phyloP scores from a whole-genome alignment of 2,113 vertebrate species.

The Pterocles burchelli region DNA sequence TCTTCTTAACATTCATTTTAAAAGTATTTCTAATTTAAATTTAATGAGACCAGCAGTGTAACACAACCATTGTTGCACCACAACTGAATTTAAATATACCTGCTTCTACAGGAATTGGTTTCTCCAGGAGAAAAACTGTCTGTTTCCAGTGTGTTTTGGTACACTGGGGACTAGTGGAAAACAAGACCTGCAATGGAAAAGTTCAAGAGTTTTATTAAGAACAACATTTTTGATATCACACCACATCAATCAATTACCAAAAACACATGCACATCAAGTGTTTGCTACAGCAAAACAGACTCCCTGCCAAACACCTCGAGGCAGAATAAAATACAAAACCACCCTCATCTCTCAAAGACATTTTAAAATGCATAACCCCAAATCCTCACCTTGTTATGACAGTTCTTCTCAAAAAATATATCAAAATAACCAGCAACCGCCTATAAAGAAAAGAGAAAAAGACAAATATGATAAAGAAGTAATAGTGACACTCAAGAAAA shows the following conservation, averaged over 20 bases:
- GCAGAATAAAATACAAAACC: slow-evolving; percentile 66
- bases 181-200: slow-evolving; percentile 82
- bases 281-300: slow-evolving; percentile 73
- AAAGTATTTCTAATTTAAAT: not conserved
- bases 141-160: slow-evolving; percentile 96
- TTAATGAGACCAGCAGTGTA: not conserved
- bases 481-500: not conserved
- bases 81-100: slow-evolving; percentile 72
- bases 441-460: slow-evolving; percentile 74
- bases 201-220: slow-evolving; percentile 75
- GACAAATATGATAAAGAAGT: not conserved
- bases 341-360: slow-evolving; percentile 16
- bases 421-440: slow-evolving; percentile 96
- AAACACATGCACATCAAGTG: slow-evolving; percentile 22
- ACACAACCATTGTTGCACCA: not conserved
- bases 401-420: slow-evolving; percentile 92
- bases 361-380: slow-evolving; percentile 37
- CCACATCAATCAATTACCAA: slow-evolving; percentile 71
- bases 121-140: slow-evolving; percentile 90
- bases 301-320: slow-evolving; percentile 70
- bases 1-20: not conserved
- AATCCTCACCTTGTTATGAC: slow-evolving; percentile 84
- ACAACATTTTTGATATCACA: slow-evolving; percentile 71
- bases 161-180: slow-evolving; percentile 90
- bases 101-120: slow-evolving; percentile 83